A percentile compares a stretch with the other conserved stretches of the same genome.
Conservation (phyloP, 2,797 vertebrate genomes). For the Arctocebus calabarensis region DNA sequence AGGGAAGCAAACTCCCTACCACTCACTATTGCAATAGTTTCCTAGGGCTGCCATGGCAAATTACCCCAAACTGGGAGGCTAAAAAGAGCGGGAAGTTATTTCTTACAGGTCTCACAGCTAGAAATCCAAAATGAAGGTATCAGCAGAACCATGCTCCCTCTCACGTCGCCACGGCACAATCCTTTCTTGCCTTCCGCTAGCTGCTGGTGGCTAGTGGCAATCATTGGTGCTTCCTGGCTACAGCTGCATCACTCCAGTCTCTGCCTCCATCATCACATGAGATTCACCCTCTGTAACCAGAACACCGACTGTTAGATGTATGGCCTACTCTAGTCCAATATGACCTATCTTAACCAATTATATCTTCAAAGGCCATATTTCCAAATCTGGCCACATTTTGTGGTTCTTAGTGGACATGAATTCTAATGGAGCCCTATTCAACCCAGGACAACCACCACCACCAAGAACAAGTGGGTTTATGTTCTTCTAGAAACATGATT, state of each 20-base stretch:
- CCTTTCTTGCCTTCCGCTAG: neutral
- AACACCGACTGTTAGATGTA: neutral
- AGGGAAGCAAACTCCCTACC: neutral
- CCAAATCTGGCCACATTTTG: neutral
- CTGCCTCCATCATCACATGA: neutral
- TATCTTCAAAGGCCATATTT: neutral
- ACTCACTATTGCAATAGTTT: neutral
- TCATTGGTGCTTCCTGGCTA: neutral
- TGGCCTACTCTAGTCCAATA: neutral
- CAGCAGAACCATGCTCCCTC: neutral
- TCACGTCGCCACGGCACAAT: neutral
- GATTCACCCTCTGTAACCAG: neutral
- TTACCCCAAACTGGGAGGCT: neutral
- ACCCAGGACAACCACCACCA: neutral
- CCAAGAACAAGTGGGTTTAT: neutral
- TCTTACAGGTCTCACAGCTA: no score
- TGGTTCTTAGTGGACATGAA: neutral
- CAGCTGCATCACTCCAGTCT: neutral
- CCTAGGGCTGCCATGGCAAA: neutral
- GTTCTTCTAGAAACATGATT: neutral
- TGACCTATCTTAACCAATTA: neutral
- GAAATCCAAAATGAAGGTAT: no score
- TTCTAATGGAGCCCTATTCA: neutral
- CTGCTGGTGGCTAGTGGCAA: neutral
- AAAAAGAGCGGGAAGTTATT: neutral